Evolutionary conservation across 2,797 vertebrate genomes (phyloP).

Genomic region (Scleropages formosus): DNA sequence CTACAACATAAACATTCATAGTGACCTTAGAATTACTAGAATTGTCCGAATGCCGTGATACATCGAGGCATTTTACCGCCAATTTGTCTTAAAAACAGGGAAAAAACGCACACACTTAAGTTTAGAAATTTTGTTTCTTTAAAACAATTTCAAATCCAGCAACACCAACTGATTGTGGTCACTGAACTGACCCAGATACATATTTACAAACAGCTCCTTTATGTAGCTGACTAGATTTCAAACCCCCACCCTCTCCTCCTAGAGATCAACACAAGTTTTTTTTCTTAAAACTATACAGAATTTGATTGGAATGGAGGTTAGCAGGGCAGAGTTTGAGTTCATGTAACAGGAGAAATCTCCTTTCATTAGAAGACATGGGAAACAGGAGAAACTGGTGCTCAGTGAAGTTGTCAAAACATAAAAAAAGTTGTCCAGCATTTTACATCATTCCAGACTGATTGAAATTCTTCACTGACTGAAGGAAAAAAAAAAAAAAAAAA

Average conservation of each 20-base stretch:
- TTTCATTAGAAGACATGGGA: slow-evolving; percentile 16
- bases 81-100: slow-evolving; percentile 29
- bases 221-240: slow-evolving; percentile 74
- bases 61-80: slow-evolving; percentile 14
- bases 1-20: slow-evolving; percentile 28
- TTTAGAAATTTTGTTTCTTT: slow-evolving; percentile 42
- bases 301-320: slow-evolving; percentile 21
- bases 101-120: slow-evolving; percentile 11
- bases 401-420: slow-evolving; percentile 26
- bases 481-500: slow-evolving; percentile 19
- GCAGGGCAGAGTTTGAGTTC: slow-evolving; percentile 32
- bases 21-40: slow-evolving; percentile 27
- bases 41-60: slow-evolving; percentile 14
- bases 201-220: slow-evolving; percentile 82
- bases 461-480: slow-evolving; percentile 31
- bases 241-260: slow-evolving; percentile 50
- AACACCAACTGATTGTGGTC: slow-evolving; percentile 83
- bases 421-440: slow-evolving; percentile 27
- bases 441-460: slow-evolving; percentile 26
- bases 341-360: slow-evolving; percentile 52
- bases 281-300: slow-evolving; percentile 52
- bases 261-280: slow-evolving; percentile 71
- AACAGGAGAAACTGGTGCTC: slow-evolving; percentile 7
- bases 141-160: slow-evolving; percentile 76
- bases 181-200: slow-evolving; percentile 87